Evolutionary conservation across 92 coral and sea anemone genomes (phyloP).

Genomic region (Bergia sp.): DNA sequence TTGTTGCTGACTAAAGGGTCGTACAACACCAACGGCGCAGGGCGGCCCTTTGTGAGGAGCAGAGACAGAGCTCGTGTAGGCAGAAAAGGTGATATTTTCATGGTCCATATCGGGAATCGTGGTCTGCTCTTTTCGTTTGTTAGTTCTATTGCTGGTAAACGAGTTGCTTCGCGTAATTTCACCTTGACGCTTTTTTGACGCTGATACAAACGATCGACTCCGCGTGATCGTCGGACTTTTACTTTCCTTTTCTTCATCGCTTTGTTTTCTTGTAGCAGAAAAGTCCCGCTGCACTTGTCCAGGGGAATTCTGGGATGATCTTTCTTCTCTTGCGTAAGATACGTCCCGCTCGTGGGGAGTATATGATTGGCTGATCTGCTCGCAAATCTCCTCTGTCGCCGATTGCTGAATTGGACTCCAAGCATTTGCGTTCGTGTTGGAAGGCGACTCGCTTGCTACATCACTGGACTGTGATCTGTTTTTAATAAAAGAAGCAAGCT

Average conservation of each 20-base stretch:
- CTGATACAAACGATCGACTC: slow-evolving; percentile 69
- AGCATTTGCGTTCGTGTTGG: neutral
- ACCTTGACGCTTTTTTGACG: slow-evolving; percentile 60
- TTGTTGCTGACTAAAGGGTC: neutral
- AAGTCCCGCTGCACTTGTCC: neutral
- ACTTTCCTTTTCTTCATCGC: slow-evolving; percentile 28
- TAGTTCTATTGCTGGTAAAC: slow-evolving; percentile 55
- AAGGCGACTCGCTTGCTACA: slow-evolving; percentile 22
- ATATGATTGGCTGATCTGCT: slow-evolving; percentile 26
- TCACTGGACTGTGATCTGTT: slow-evolving; percentile 56
- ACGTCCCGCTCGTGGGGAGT: slow-evolving; percentile 16
- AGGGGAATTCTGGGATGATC: slow-evolving; percentile 22
- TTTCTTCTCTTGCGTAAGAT: slow-evolving; percentile 6
- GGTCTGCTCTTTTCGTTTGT: neutral
- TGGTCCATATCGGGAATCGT: neutral
- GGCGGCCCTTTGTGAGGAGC: slow-evolving; percentile 17
- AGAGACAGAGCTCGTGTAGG: neutral
- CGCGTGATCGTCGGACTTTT: slow-evolving; percentile 43
- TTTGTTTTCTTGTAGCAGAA: neutral
- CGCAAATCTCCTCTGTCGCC: slow-evolving; percentile 36
- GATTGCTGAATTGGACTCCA: neutral
- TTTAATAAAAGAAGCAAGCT: slow-evolving; percentile 70
- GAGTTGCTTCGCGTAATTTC: slow-evolving; percentile 74
- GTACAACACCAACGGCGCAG: slow-evolving; percentile 19
- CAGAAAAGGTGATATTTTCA: neutral